These are phyloP conservation scores for Cerceris ruficornis DNA, from an alignment of 2,888 invertebrate species.

Conservation along the genomic window DNA sequence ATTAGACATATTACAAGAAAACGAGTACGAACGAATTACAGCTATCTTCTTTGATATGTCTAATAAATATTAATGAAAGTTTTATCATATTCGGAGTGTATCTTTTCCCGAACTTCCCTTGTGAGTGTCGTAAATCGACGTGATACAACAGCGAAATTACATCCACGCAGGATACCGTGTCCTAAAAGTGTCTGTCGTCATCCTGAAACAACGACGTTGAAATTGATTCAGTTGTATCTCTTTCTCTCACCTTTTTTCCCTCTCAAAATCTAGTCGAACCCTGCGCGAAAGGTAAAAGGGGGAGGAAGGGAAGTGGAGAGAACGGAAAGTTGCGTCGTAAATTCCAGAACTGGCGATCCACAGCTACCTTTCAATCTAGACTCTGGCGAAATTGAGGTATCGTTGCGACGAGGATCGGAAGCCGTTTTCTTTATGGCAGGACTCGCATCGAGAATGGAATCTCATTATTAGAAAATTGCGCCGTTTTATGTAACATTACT, in stretches of 20 bases:
- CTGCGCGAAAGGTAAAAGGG: background rate
- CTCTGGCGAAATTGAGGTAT: conserved; percentile 17
- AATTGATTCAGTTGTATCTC: background rate
- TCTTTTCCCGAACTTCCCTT: too few relatives aligned
- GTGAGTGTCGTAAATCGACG: background rate
- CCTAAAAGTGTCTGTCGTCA: background rate
- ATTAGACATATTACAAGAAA: too few relatives aligned
- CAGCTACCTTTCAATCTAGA: conserved; percentile 19
- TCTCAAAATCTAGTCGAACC: conserved; percentile 9
- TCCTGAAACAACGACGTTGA: background rate
- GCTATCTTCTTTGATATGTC: too few relatives aligned
- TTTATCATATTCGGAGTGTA: too few relatives aligned
- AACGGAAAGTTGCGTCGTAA: conserved; percentile 21
- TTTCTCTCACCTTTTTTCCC: background rate
- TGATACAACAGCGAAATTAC: conserved; percentile 32
- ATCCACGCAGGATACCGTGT: conserved; percentile 21
- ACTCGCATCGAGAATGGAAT: background rate
- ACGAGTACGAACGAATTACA: too few relatives aligned
- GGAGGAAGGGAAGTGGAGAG: background rate
- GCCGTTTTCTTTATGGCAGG: background rate
- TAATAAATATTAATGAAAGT: too few relatives aligned
- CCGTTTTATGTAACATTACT: conserved; percentile 24
- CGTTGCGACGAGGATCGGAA: background rate
- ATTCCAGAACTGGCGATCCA: conserved; percentile 38
- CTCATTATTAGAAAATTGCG: conserved; percentile 2